Evolutionary conservation across 1,140 invertebrate species (phyloP).

Genomic region (Sinonovacula constricta): DNA sequence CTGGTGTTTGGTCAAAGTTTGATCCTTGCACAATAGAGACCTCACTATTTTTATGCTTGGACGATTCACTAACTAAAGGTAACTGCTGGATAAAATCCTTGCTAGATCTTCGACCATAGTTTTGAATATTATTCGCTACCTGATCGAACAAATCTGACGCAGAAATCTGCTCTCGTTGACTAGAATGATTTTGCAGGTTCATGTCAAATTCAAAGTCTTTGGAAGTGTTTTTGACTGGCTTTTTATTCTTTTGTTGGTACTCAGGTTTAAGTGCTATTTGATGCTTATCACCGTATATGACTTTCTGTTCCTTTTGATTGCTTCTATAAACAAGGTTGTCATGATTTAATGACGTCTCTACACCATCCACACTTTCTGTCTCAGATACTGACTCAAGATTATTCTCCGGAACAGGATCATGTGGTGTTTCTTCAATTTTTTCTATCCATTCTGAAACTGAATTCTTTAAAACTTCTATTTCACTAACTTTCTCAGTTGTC

Average conservation of each 20-base stretch:
- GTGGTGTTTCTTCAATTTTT: slow-evolving; percentile 34
- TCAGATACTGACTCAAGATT: slow-evolving; percentile 16
- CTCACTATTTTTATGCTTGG: too few relatives aligned
- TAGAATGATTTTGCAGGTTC: not conserved
- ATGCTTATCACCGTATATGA: slow-evolving; percentile 25
- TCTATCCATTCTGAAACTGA: slow-evolving; percentile 49
- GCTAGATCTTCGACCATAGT: slow-evolving; percentile 16
- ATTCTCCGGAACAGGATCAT: slow-evolving; percentile 21
- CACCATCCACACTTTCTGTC: not conserved
- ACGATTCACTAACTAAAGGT: slow-evolving; percentile 9
- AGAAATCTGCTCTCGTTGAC: not conserved
- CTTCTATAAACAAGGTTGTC: not conserved
- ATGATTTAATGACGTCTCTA: not conserved
- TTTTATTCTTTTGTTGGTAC: slow-evolving; percentile 35
- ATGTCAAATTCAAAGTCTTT: too few relatives aligned
- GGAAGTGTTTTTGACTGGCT: too few relatives aligned
- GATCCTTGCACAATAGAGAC: too few relatives aligned
- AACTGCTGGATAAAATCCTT: slow-evolving; percentile 39
- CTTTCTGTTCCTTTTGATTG: not conserved
- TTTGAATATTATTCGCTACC: slow-evolving; percentile 40
- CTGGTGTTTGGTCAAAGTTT: slow-evolving; percentile 11
- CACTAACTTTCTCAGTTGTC: slow-evolving; percentile 46
- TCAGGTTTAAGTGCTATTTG: slow-evolving; percentile 44
- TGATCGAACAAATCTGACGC: slow-evolving; percentile 39
- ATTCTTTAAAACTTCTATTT: slow-evolving; percentile 47